These are phyloP conservation scores for Hiodon alosoides DNA, from an alignment of 2,113 vertebrate species.

Conservation along the genomic window DNA sequence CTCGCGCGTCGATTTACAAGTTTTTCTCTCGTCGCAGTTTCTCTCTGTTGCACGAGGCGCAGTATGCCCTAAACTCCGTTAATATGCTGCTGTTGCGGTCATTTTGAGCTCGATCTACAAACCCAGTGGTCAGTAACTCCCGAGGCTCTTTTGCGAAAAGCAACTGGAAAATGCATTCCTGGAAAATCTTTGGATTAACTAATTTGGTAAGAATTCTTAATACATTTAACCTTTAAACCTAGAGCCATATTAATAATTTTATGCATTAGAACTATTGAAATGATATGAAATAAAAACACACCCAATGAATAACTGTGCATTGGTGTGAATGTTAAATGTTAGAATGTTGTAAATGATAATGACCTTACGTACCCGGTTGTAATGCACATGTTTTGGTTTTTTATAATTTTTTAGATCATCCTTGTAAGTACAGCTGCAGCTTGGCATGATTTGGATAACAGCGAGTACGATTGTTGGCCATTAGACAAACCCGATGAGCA, in stretches of 20 bases:
- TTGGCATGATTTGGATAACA: slow-evolving; percentile 80
- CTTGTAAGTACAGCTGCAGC: slow-evolving; percentile 30
- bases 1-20: too few species aligned
- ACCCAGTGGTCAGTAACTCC: too few species aligned
- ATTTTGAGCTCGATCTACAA: too few species aligned
- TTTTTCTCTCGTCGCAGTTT: too few species aligned
- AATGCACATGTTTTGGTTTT: background rate
- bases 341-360: background rate
- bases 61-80: too few species aligned
- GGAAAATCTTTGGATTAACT: slow-evolving; percentile 3
- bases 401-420: background rate
- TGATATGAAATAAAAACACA: background rate
- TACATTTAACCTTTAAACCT: too few species aligned
- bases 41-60: too few species aligned
- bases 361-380: background rate
- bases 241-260: background rate
- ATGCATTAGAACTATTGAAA: background rate
- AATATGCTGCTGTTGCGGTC: too few species aligned
- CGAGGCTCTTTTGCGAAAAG: too few species aligned
- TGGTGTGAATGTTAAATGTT: background rate
- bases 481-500: slow-evolving; percentile 67
- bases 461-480: slow-evolving; percentile 79
- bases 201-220: slow-evolving; percentile 6
- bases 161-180: slow-evolving; percentile 2
- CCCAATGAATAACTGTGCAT: background rate